Evolutionary conservation across 2,113 vertebrate genomes (phyloP), one percentile per base, ranked within the genome.

Genomic region (Mormoops blainvillei): DNA sequence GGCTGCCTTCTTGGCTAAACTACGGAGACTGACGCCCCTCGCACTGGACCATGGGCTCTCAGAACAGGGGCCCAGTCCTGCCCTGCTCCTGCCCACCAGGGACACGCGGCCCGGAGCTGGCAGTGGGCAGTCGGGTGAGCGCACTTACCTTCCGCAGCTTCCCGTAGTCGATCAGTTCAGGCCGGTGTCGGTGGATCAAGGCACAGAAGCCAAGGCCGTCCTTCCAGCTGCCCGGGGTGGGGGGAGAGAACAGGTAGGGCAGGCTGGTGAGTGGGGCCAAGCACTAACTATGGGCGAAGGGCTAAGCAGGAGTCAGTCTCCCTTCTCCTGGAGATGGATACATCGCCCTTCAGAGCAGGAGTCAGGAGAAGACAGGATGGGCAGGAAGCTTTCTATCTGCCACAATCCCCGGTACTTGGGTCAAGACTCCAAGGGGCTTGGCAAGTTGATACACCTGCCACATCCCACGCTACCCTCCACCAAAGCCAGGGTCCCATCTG

Each of bases 191-290:
- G 95, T 99, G 99, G 98, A 99, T 99, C 98, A 99, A 99, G 10
- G 99, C 99, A 70, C 99, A 99, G 98, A 99, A 99, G 81, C 99
- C 99, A 96, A 99, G 99, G 93, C 99, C 99, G 1, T 99, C 99
- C 96, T 99, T 99, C 99, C 99, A 99, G 96, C 99, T 99, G 95
- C 0, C 0, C 81, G 2, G 95, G n/a, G n/a, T n/a, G n/a, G n/a
- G n/a, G 71, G 97, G 45, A 95, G 67, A 97, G 7, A 97, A 33
- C 36, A 93, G 4, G 14, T 0, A 13, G 11, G 31, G 12, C 7
- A 28, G 20, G 9, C 11, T 7, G 81, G 63, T 80, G 4, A 96
- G 63, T 14, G 7, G 52, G 73, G 45, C 31, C 1, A 5, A 24
- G 14, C 65, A 19, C 87, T 3, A 13, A 20, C 63, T 22, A 2